Base-by-base conservation (phyloP, 2,888 invertebrate genomes). In the Thelaira solivaga region DNA sequence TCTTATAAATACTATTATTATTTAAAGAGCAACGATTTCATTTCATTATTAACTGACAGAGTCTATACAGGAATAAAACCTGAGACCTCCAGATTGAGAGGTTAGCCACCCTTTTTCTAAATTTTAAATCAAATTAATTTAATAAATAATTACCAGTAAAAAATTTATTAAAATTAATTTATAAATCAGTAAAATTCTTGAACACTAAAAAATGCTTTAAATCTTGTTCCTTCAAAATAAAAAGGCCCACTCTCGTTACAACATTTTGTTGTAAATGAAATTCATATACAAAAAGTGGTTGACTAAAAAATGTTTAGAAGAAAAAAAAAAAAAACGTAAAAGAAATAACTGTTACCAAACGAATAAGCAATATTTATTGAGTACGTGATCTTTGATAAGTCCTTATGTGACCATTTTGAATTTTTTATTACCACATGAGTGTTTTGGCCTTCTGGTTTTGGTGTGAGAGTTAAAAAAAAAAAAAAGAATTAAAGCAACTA, bases 311-410 rank as follows among this genome's bases (percentile, higher is more conserved):
- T 10, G n/a, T n/a, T n/a, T n/a, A n/a, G n/a, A n/a, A 22, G 3
- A 51, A 24, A 29, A 34, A 45, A 34, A 24, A 55, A 71, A 11
- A 47, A 45, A 65, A 59, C 16, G 34, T 13, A 61, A 55, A 59
- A 76, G 53, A 62, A 62, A 72, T 72, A 36, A 64, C 57, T 57
- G 57, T 69, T 49, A 74, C 74, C 78, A 71, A 83, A 83, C 81
- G 81, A 84, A 83, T 86, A 87, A 86, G 86, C 87, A 86, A 86
- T 86, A 88, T 89, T 88, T 89, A 89, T 89, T 89, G 88, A 87
- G 87, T 88, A 89, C 88, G 88, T 89, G 88, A 89, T 89, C 87
- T 86, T 85, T 86, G 87, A 85, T 83, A 86, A 86, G 87, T 86
- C 88, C 88, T 85, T 84, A 88, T 88, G 88, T 88, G 87, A 88